phyloP scores from a whole-genome alignment of 2,113 vertebrate species.

The Bufo bufo region DNA sequence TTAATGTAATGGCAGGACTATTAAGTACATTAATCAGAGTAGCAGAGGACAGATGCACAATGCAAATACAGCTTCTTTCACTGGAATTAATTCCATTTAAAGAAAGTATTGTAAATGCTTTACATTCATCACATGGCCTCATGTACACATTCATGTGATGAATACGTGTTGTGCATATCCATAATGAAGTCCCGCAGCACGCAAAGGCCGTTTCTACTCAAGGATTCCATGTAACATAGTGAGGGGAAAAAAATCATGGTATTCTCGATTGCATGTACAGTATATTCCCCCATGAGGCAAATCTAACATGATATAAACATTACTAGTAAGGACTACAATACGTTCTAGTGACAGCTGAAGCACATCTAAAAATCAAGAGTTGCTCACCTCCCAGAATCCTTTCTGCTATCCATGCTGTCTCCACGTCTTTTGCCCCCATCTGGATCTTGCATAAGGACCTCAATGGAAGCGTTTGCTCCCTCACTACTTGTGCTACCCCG shows the following conservation, averaged over 20 bases:
- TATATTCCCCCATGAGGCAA: neutral
- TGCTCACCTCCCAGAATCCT: conserved; percentile 77
- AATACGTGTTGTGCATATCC: neutral
- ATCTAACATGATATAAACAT: neutral
- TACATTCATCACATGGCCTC: neutral
- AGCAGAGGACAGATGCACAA: neutral
- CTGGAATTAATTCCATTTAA: too few relatives aligned
- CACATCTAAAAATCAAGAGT: neutral
- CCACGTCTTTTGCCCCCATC: conserved; percentile 66
- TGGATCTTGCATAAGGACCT: conserved; percentile 64
- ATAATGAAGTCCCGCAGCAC: too few relatives aligned
- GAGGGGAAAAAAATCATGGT: too few relatives aligned
- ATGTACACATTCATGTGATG: neutral
- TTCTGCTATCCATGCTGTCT: conserved; percentile 64
- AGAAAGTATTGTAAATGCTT: neutral
- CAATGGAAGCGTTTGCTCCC: conserved; percentile 66
- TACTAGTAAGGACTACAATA: neutral
- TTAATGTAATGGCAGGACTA: too few relatives aligned
- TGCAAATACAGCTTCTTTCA: neutral
- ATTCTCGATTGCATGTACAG: too few relatives aligned
- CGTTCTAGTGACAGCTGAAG: neutral
- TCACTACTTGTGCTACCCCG: conserved; percentile 58
- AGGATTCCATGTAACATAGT: too few relatives aligned
- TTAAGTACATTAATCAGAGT: too few relatives aligned
- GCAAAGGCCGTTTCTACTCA: too few relatives aligned